Evolutionary conservation across 2,888 invertebrate genomes (phyloP), one percentile per base, ranked within the genome.

Genomic region (Ichneumoninae sp.): DNA sequence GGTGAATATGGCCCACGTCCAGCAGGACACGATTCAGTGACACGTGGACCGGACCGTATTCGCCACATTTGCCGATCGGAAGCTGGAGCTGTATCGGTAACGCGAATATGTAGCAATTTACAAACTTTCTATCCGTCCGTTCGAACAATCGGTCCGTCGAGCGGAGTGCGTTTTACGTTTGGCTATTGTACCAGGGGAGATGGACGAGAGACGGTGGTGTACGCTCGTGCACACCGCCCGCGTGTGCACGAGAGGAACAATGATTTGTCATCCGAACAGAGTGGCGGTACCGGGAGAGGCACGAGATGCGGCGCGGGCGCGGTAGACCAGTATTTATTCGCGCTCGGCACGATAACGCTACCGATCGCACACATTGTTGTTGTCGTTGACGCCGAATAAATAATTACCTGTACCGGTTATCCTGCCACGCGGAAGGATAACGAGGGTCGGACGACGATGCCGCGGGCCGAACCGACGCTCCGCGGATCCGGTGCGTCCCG

Each of bases 321-420:
- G 81, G 84, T 85, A 70, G 78, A 81, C 84, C 81, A 71, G 81
- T 78, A 85, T 85, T 81, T 85, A 81, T 82, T 85, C 84, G 69
- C 70, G 65, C 78, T 81, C 70, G 81, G 69, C 50, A 60, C 57
- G 70, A 74, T 54, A 70, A 77, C 68, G 50, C 75, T 60, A 63
- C 16, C 76, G 78, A 81, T 85, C 78, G 47, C 75, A 26, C 81
- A 70, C 77, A 75, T 83, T 83, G 85, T 74, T 78, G 74, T 78
- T 81, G 81, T 74, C 81, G 47, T 75, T 65, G 76, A 79, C 54
- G 68, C 65, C 84, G 78, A 81, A 85, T 85, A 85, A 85, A 85
- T 85, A 85, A 85, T 85, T 85, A 85, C 84, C 81, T 75, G 26
- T 74, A 70, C 44, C 44, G 44, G 44, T 44, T 44, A 44, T 44